Base-by-base conservation (phyloP, 2,888 invertebrate genomes). In the Diogma glabrata region DNA sequence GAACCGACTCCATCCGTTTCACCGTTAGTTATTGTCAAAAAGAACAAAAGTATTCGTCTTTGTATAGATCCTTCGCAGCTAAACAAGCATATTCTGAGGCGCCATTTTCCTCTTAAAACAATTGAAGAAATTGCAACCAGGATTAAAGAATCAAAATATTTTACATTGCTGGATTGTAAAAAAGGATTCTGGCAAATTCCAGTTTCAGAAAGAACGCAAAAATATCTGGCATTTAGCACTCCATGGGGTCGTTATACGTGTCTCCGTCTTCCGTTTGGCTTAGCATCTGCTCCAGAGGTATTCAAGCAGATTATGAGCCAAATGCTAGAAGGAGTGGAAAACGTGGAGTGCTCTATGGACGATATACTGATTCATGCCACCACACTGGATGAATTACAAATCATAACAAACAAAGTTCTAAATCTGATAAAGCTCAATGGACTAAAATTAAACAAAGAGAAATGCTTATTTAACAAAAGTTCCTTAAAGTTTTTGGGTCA, bases 381-480 rank as follows among this genome's bases (percentile, higher is more conserved):
- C 47, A 57, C 55, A 7, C 51, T 52, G 46, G 55, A 58, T 45
- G 51, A 60, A 51, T 52, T 59, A 26, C 3, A 36, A 57, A n/a
- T 7, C 51, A 50, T 53, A 49, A 8, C 58, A 58, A 33, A 28
- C 53, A 19, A 52, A 53, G 14, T 58, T 60, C 17, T n/a, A n/a
- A n/a, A n/a, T n/a, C n/a, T n/a, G n/a, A n/a, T n/a, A n/a, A n/a
- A n/a, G n/a, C n/a, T n/a, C n/a, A n/a, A n/a, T n/a, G 60, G 60
- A 5, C 51, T 62, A 19, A 60, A 59, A 36, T 47, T 63, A 8
- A 60, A 58, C 20, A 53, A 53, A 47, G 56, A 58, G 20, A 62
- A 62, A 52, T 61, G 57, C 23, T 43, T 53, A 30, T 59, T 59
- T 52, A 51, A 14, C 14, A 17, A 17, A 40, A 17, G 4, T 4